These are phyloP conservation scores for Lepetodrilus schrolli DNA, from an alignment of 2,888 invertebrate genomes.

Conservation along the genomic window DNA sequence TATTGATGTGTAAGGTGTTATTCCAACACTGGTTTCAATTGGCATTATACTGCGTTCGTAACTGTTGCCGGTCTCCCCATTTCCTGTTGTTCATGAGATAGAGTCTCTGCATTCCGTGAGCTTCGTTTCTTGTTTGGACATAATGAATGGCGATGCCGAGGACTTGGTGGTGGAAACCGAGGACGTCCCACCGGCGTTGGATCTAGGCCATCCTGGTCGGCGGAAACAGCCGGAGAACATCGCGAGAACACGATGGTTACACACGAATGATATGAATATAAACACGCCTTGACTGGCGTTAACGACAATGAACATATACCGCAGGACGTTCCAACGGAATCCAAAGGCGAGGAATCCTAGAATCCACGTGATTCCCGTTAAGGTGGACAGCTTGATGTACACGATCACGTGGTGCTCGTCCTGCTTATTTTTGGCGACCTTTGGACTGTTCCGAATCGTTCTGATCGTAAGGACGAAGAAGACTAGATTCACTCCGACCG, in stretches of 20 bases:
- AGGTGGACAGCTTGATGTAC: constrained; percentile 45
- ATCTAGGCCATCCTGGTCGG: not conserved
- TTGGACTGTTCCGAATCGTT: constrained; percentile 35
- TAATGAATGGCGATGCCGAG: not conserved
- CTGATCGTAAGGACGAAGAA: constrained; percentile 41
- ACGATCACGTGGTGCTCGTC: constrained; percentile 36
- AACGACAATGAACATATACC: constrained; percentile 36
- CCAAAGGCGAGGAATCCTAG: constrained; percentile 35
- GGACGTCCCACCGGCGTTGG: not conserved
- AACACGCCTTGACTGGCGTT: constrained; percentile 45
- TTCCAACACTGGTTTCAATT: too few species aligned
- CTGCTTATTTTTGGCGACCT: constrained; percentile 29
- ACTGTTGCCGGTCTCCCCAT: not conserved
- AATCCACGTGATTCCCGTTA: constrained; percentile 44
- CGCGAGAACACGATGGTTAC: constrained; percentile 37
- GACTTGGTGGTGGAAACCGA: not conserved
- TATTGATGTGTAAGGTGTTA: too few species aligned
- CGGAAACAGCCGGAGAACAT: constrained; percentile 25
- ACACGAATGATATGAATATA: constrained; percentile 45
- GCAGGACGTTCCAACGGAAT: constrained; percentile 10
- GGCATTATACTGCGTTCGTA: too few species aligned
- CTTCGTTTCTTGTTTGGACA: not conserved
- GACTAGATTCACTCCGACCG: constrained; percentile 34
- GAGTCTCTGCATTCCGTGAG: constrained; percentile 4
- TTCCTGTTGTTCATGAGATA: too few species aligned